Evolutionary conservation across 2,797 vertebrate species (phyloP).

Genomic region (Tenualosa thibaudeaui): DNA sequence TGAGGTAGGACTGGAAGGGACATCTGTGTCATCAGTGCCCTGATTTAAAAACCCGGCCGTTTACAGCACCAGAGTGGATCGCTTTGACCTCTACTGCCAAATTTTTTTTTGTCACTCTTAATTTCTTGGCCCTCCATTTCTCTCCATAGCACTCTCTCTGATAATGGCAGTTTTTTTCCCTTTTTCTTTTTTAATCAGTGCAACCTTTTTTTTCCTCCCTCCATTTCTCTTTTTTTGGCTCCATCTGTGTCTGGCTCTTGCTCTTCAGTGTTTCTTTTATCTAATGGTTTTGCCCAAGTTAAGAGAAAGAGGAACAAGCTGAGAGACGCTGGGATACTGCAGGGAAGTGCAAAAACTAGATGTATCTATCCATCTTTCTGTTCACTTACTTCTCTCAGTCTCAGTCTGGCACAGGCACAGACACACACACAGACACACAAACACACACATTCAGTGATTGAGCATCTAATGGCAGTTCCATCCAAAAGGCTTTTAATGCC

Average conservation of each 20-base stretch:
- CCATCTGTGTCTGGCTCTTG: not conserved
- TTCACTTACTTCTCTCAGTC: not conserved
- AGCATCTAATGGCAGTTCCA: conserved; percentile 19
- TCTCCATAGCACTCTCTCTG: not conserved
- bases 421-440: not conserved
- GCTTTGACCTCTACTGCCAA: conserved; percentile 58
- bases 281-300: conserved; percentile 9
- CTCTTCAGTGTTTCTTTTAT: not conserved
- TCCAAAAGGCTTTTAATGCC: conserved; percentile 24
- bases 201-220: not conserved
- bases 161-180: not conserved
- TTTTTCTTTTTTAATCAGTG: not conserved
- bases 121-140: not conserved
- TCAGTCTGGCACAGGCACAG: not conserved
- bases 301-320: not conserved
- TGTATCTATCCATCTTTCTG: conserved; percentile 19
- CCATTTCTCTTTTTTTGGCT: not conserved
- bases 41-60: conserved; percentile 36
- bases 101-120: not conserved
- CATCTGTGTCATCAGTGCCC: conserved; percentile 66
- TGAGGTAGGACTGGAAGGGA: conserved; percentile 45
- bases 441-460: not conserved
- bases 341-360: conserved; percentile 24
- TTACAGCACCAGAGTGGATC: conserved; percentile 55
- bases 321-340: conserved; percentile 3